Conservation (phyloP, 2,797 vertebrate genomes). For the Naso thynnoides region DNA sequence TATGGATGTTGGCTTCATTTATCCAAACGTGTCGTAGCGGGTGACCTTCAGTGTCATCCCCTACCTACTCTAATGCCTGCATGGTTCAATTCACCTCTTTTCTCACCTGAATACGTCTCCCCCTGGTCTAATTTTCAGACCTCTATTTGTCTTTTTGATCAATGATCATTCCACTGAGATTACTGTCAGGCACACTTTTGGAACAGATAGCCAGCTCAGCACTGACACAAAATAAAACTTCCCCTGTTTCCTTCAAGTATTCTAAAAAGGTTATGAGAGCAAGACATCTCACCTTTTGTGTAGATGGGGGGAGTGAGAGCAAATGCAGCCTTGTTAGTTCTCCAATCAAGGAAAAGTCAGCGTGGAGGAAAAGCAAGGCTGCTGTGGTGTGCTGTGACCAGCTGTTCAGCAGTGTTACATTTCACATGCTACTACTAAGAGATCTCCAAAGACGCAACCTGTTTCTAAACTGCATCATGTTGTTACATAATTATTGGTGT, state of each 20-base stretch:
- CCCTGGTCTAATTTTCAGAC: constrained; percentile 54
- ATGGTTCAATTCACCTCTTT: constrained; percentile 36
- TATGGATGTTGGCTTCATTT: constrained; percentile 64
- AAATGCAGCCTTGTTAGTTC: constrained; percentile 33
- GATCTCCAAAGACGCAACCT: constrained; percentile 55
- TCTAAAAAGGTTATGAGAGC: constrained; percentile 44
- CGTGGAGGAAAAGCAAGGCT: constrained; percentile 48
- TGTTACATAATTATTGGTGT: constrained; percentile 30
- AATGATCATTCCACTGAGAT: constrained; percentile 64
- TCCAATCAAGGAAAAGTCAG: constrained; percentile 45
- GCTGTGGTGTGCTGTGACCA: constrained; percentile 6
- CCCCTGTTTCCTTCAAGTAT: constrained; percentile 43
- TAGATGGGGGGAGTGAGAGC: constrained; percentile 29
- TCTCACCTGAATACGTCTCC: constrained; percentile 51
- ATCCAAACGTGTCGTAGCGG: constrained; percentile 63
- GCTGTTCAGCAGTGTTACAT: constrained; percentile 55
- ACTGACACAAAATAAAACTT: constrained; percentile 26
- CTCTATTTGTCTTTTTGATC: constrained; percentile 68
- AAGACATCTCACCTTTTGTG: constrained; percentile 42
- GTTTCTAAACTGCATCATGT: constrained; percentile 51
- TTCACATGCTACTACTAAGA: constrained; percentile 67
- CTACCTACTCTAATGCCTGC: constrained; percentile 21
- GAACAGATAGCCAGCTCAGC: constrained; percentile 46
- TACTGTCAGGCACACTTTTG: constrained; percentile 51
- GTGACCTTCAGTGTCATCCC: constrained; percentile 67